Percentiles rank a stretch among this genome's conserved stretches.
These are phyloP conservation scores for Lytechinus variegatus DNA, from an alignment of 35 echinoderm and acorn worm genomes.

Conservation along the genomic window DNA sequence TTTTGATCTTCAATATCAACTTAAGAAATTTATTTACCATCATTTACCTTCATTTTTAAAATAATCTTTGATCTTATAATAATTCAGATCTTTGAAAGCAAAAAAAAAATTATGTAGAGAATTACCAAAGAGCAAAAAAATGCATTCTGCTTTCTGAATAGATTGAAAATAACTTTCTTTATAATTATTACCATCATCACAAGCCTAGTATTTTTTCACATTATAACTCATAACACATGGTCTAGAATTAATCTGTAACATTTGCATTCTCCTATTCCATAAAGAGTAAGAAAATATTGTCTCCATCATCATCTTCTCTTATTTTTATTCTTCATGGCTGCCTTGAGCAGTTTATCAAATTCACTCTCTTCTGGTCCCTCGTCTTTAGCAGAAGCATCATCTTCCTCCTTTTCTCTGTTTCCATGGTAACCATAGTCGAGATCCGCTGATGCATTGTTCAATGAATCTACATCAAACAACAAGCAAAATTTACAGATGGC, in stretches of 20 bases:
- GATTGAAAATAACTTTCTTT: too few relatives aligned
- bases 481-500: too few relatives aligned
- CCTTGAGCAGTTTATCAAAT: constrained; percentile 35
- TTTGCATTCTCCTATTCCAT: not conserved
- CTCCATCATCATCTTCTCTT: not conserved
- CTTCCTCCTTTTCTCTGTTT: not conserved
- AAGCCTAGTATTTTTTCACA: not conserved
- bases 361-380: not conserved
- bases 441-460: not conserved
- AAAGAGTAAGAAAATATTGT: not conserved
- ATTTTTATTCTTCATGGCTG: constrained; percentile 22
- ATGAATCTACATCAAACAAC: not conserved
- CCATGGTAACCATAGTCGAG: constrained; percentile 29
- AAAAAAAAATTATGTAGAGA: not conserved
- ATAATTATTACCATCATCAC: too few relatives aligned
- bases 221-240: not conserved
- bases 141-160: not conserved
- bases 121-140: not conserved
- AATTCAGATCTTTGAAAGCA: too few relatives aligned
- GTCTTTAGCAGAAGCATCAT: not conserved
- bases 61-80: too few relatives aligned
- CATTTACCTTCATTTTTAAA: too few relatives aligned
- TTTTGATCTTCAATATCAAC: too few relatives aligned
- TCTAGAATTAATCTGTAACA: not conserved
- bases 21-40: too few relatives aligned